Evolutionary conservation across 2,113 vertebrate genomes (phyloP), one percentile per base, ranked within the genome.

Genomic region (Steatornis caripensis): DNA sequence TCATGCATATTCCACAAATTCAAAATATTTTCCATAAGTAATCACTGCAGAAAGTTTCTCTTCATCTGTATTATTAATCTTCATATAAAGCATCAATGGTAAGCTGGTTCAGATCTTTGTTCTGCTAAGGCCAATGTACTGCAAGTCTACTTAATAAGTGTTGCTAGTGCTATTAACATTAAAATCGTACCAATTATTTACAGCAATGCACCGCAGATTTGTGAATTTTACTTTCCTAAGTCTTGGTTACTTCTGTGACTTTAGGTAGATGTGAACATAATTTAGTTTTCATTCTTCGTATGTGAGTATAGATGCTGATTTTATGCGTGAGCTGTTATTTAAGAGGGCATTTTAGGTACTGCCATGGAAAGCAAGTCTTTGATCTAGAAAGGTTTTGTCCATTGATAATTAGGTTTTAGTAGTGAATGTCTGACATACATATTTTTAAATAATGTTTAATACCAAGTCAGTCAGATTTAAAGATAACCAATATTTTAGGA

Each of bases 21-120:
- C 32, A 61, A 92, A 90, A 92, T 95, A 93, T 95, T 96, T 97
- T 84, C 95, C 91, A 71, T 84, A 58, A 84, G 45, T 51, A 96
- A 93, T 91, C 53, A 64, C 62, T 86, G 70, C 88, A 80, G 39
- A 90, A 85, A 55, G 15, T 27, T 93, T 23, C 20, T 86, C 32
- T 71, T 89, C 34, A 55, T 93, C 36, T 85, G 5, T 79, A 34
- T 66, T 91, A 72, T 57, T 82, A 45, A 51, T 78, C 7, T 71
- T 92, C 24, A 32, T 71, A 48, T 29, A 80, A 80, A 71, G 0
- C 30, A 80, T 64, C 15, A 71, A 9, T 87, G 60, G 10, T 71
- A 84, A 49, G 20, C 14, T 37, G 45, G 24, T 48, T 80, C 55
- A 94, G 55, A 23, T 53, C 30, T 48, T 86, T 81, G 19, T 77